These are phyloP conservation scores for Miniopterus natalensis DNA, from an alignment of 2,113 vertebrate genomes.

Conservation along the genomic window DNA sequence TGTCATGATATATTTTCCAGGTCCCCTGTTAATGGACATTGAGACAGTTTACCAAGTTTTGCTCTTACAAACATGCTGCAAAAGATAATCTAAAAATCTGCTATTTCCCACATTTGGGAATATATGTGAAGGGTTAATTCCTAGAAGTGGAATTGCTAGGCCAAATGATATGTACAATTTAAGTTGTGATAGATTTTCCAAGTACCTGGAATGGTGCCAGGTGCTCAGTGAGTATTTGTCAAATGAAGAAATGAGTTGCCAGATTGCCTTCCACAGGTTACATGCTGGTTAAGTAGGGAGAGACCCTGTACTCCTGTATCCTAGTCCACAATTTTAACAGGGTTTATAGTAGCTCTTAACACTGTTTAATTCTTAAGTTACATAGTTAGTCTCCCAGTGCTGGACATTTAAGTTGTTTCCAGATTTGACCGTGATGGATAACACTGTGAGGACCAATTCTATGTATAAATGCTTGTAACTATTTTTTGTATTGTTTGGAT, in stretches of 20 bases:
- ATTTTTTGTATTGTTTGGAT: conserved; percentile 40
- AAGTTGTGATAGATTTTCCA: background rate
- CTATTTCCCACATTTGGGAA: background rate
- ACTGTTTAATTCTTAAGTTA: background rate
- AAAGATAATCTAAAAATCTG: background rate
- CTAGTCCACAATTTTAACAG: background rate
- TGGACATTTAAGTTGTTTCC: background rate
- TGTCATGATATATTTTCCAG: background rate
- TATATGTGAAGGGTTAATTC: background rate
- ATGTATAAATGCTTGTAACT: background rate
- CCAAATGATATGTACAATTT: background rate
- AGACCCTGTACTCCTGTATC: background rate
- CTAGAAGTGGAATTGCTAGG: background rate
- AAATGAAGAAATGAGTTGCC: conserved; percentile 17
- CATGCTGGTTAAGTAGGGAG: background rate
- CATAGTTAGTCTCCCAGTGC: conserved; percentile 22
- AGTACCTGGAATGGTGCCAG: background rate
- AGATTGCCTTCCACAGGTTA: background rate
- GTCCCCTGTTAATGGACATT: background rate
- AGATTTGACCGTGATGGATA: background rate
- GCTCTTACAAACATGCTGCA: background rate
- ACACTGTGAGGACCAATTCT: background rate
- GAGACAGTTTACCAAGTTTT: background rate
- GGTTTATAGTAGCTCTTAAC: background rate
- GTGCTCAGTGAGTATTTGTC: background rate